A percentile compares a stretch with the other conserved stretches of the same genome.
Evolutionary conservation across 2,797 vertebrate species (phyloP).

Genomic region (Acridotheres tristis): DNA sequence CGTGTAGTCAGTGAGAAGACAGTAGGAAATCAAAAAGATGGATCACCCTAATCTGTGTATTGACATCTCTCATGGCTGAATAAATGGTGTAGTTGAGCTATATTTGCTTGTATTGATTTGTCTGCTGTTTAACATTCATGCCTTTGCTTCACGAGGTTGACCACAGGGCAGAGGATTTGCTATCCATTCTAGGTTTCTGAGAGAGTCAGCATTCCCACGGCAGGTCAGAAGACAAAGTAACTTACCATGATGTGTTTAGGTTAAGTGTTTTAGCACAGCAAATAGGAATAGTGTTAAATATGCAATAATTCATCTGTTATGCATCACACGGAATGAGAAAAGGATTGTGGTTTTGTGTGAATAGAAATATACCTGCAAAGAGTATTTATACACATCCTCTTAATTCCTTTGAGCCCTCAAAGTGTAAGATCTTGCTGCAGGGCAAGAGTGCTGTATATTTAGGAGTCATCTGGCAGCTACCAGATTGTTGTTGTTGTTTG

Average conservation of each 20-base stretch:
- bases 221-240: constrained; percentile 74
- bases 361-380: background rate
- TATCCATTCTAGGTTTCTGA: constrained; percentile 75
- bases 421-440: background rate
- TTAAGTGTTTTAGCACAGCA: constrained; percentile 65
- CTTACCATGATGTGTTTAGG: constrained; percentile 71
- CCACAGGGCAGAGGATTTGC: constrained; percentile 85
- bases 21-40: constrained; percentile 94
- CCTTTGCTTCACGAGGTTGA: constrained; percentile 84
- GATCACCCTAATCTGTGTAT: constrained; percentile 97
- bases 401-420: background rate
- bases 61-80: constrained; percentile 96
- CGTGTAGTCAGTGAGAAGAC: constrained; percentile 84
- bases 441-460: background rate
- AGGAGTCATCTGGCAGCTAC: background rate
- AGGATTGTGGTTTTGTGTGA: background rate
- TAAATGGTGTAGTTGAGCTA: constrained; percentile 98
- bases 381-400: background rate
- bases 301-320: background rate
- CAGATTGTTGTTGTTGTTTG: background rate
- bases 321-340: background rate
- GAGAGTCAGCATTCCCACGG: constrained; percentile 76
- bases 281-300: constrained; percentile 44
- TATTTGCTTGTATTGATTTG: constrained; percentile 94
- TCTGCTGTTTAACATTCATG: constrained; percentile 92